Percentiles rank a stretch among this genome's conserved stretches.
phyloP scores from a whole-genome alignment of 2,888 invertebrate species.

The Aelia acuminata region DNA sequence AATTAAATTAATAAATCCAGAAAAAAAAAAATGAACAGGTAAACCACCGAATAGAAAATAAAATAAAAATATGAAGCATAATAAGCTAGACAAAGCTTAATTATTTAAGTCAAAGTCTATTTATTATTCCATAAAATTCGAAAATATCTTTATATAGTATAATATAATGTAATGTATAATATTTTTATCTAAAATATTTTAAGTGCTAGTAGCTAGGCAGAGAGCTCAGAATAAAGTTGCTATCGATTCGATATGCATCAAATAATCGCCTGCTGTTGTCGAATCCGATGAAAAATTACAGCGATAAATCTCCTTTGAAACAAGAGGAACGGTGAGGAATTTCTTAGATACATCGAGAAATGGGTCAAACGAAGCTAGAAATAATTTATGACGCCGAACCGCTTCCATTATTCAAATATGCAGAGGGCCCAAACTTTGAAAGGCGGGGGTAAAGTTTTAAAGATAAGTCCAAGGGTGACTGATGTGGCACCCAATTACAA shows the following conservation, averaged over 20 bases:
- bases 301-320: conserved; percentile 36
- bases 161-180: neutral
- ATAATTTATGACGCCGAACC: conserved; percentile 29
- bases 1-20: too few relatives aligned
- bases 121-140: too few relatives aligned
- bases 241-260: conserved; percentile 13
- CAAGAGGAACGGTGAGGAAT: conserved; percentile 43
- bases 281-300: conserved; percentile 27
- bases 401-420: conserved; percentile 48
- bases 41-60: too few relatives aligned
- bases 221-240: neutral
- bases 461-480: neutral
- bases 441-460: neutral
- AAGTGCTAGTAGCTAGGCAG: neutral
- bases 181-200: neutral
- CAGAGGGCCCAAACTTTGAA: conserved; percentile 36
- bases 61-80: too few relatives aligned
- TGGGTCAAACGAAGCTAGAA: conserved; percentile 24
- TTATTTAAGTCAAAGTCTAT: too few relatives aligned
- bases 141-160: too few relatives aligned
- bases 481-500: conserved; percentile 29
- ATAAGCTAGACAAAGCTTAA: too few relatives aligned
- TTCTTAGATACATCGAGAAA: conserved; percentile 32
- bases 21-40: too few relatives aligned
- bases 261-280: conserved; percentile 11